Base-by-base conservation (phyloP, 2,797 vertebrate genomes). In the Lagodon rhomboides region DNA sequence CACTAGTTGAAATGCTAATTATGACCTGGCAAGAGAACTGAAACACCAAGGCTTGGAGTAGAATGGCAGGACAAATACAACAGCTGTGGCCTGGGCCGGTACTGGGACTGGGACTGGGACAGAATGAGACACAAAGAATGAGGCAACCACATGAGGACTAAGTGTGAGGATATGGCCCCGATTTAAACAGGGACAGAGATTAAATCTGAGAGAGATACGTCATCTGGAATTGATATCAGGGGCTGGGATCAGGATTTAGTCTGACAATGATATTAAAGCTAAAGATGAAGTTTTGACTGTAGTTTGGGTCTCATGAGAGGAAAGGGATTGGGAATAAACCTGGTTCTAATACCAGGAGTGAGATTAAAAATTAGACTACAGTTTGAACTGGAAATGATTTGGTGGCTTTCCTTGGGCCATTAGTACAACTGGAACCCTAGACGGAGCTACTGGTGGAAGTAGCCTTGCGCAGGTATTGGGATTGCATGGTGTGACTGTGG, bases 1-100 rank as follows among this genome's bases (percentile, higher is more conserved):
- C 95, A 94, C 94, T 84, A 94, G 92, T 89, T 95, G 94, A 95
- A 95, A 96, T 95, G 95, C 95, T 96, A 96, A 96, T 96, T 95
- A 96, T 85, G 93, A 94, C 76, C 93, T 95, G 93, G 93, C 95
- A 95, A 91, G 92, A 95, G 94, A 96, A 96, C 95, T 94, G 94
- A 95, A 95, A 89, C 85, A 81, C 75, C 80, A 78, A 82, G 93
- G 92, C 93, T 93, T 94, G 91, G 84, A 85, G 81, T 91, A 91
- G 94, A 93, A 92, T 91, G 92, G 92, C 93, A 55, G 65, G 74
- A 59, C 95, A 96, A 96, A 96, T 94, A 94, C 92, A 95, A 96
- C 96, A 97, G 95, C 95, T 96, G 96, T 90, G 89, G 89, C 80
- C 85, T 91, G 91, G 85, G 84, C 85, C 90, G 88, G 79, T 79